Evolutionary conservation across 1,140 invertebrate genomes (phyloP).

Genomic region (Melipona quadrifasciata): DNA sequence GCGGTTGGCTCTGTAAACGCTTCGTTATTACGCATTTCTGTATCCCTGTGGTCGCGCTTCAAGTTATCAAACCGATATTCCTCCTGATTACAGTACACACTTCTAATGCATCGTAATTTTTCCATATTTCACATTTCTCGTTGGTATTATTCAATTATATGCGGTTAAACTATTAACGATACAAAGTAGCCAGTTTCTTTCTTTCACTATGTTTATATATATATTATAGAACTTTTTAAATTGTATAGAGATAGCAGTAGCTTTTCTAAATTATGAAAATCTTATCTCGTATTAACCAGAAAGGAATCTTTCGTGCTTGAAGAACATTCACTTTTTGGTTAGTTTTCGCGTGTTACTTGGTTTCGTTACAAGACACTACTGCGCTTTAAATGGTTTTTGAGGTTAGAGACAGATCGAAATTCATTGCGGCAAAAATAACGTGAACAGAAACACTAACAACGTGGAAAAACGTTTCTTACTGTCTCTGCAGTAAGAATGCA

Average conservation of each 20-base stretch:
- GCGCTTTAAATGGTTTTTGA: not conserved
- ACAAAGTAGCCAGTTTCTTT: too few species aligned
- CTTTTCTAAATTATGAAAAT: not conserved
- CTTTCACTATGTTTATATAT: not conserved
- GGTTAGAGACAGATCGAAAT: not conserved
- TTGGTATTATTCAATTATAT: too few species aligned
- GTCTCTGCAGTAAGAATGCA: slow-evolving; percentile 55
- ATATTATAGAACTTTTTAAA: not conserved
- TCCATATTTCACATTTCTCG: too few species aligned
- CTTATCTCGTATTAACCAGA: not conserved
- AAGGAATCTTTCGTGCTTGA: not conserved
- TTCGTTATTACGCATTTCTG: slow-evolving; percentile 73
- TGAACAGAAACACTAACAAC: not conserved
- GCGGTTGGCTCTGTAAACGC: slow-evolving; percentile 69
- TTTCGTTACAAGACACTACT: not conserved
- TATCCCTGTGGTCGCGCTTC: slow-evolving; percentile 63
- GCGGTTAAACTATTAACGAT: not conserved
- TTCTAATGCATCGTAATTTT: not conserved
- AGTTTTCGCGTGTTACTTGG: not conserved
- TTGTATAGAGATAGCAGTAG: not conserved
- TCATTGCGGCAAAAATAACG: not conserved
- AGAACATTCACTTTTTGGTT: not conserved
- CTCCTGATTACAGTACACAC: not conserved
- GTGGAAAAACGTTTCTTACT: not conserved
- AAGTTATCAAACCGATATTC: slow-evolving; percentile 37